Evolutionary conservation across 2,797 vertebrate species (phyloP).

Genomic region (Oryzias sinensis): DNA sequence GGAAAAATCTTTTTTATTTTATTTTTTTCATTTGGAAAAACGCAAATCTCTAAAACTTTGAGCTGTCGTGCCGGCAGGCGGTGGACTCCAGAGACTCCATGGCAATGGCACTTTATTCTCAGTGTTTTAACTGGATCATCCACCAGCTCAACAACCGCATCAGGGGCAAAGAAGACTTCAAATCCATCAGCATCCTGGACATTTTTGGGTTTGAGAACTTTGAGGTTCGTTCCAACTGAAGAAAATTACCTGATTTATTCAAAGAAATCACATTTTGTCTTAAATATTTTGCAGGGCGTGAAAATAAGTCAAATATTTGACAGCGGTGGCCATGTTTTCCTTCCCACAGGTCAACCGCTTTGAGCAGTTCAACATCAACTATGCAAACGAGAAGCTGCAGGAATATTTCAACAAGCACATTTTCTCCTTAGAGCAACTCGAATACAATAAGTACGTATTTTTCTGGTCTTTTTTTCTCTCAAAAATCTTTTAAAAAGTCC

Average conservation of each 20-base stretch:
- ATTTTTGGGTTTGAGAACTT: slow-evolving; percentile 99
- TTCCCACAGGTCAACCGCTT: slow-evolving; percentile 88
- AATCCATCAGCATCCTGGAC: slow-evolving; percentile 94
- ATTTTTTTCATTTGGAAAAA: no score
- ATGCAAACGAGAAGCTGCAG: slow-evolving; percentile 98
- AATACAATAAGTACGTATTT: slow-evolving; percentile 87
- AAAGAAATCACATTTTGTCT: no score
- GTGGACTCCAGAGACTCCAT: slow-evolving; percentile 94
- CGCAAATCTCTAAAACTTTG: background rate
- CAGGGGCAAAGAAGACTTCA: slow-evolving; percentile 90
- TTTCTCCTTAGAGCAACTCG: slow-evolving; percentile 96
- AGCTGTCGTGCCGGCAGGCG: slow-evolving; percentile 73
- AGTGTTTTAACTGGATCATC: slow-evolving; percentile 96
- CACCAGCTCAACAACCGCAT: slow-evolving; percentile 90
- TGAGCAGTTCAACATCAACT: slow-evolving; percentile 99
- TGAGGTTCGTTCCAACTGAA: slow-evolving; percentile 76
- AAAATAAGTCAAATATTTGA: no score
- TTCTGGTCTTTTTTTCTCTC: background rate
- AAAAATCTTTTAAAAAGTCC: background rate
- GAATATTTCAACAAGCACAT: slow-evolving; percentile 99
- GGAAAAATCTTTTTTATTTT: no score
- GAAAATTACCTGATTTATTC: no score
- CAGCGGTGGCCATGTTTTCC: background rate
- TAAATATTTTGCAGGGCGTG: no score
- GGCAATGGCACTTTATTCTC: slow-evolving; percentile 97